These are phyloP conservation scores for Philereme transversata DNA, from an alignment of 2,888 invertebrate species.

Conservation along the genomic window DNA sequence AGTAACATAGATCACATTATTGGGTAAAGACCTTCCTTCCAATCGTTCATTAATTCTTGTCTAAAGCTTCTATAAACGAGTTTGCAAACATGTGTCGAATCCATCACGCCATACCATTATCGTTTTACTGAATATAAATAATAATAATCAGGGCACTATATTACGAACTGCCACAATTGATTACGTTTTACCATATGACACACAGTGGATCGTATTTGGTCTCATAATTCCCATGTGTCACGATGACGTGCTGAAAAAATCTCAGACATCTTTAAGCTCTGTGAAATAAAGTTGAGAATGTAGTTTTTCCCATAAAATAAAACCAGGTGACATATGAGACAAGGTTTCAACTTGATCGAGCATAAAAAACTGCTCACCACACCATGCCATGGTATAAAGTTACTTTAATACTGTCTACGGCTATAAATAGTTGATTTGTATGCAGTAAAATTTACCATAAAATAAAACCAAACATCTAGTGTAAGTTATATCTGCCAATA, in stretches of 20 bases:
- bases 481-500: no score
- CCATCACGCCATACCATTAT: no score
- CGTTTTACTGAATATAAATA: conserved; percentile 11
- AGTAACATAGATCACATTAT: no score
- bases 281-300: conserved; percentile 43
- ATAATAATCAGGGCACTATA: conserved; percentile 28
- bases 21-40: no score
- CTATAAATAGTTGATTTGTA: conserved; percentile 4
- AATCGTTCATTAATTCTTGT: no score
- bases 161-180: conserved; percentile 48
- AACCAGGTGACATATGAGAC: conserved; percentile 73
- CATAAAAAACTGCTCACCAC: conserved; percentile 75
- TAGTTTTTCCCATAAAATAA: conserved; percentile 33
- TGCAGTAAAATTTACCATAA: background rate
- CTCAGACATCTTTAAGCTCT: conserved; percentile 39
- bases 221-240: conserved; percentile 57
- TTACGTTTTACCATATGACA: conserved; percentile 61
- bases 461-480: no score
- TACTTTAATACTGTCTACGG: conserved; percentile 48
- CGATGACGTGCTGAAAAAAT: conserved; percentile 41
- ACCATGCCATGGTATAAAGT: conserved; percentile 60
- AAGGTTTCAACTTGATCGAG: conserved; percentile 72
- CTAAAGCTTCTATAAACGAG: no score
- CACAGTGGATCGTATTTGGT: conserved; percentile 52
- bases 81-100: no score